These are phyloP conservation scores for Ophiodon elongatus DNA, from an alignment of 2,113 vertebrate genomes.

Conservation along the genomic window DNA sequence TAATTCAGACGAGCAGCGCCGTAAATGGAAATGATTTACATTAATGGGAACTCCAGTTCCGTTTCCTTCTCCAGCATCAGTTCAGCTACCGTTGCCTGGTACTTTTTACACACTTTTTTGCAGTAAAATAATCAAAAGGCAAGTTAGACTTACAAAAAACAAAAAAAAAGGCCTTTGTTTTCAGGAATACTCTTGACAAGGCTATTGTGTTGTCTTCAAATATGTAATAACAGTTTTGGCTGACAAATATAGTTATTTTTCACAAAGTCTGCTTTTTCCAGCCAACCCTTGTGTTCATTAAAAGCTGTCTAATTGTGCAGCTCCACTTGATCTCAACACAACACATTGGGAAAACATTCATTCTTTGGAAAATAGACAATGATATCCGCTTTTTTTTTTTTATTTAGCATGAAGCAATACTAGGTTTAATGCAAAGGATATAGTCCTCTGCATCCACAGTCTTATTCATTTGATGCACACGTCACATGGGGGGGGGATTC, in stretches of 20 bases:
- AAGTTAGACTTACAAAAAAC: background rate
- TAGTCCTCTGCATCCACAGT: background rate
- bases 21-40: conserved; percentile 25
- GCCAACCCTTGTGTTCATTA: background rate
- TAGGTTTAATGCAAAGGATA: background rate
- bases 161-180: background rate
- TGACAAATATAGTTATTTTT: conserved; percentile 7
- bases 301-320: background rate
- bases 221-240: conserved; percentile 6
- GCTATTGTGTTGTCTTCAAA: background rate
- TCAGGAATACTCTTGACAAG: background rate
- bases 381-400: background rate
- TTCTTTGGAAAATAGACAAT: background rate
- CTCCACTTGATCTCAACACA: background rate
- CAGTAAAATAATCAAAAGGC: conserved; percentile 16
- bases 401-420: background rate
- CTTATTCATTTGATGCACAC: background rate
- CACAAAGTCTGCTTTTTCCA: background rate
- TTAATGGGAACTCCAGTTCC: background rate
- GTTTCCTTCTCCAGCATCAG: background rate
- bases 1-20: conserved; percentile 11
- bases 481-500: background rate
- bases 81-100: conserved; percentile 5
- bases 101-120: conserved; percentile 5
- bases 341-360: background rate